A percentile compares a stretch with the other conserved stretches of the same genome.
phyloP scores from a whole-genome alignment of 2,888 invertebrate genomes.

The Dioctria linearis region DNA sequence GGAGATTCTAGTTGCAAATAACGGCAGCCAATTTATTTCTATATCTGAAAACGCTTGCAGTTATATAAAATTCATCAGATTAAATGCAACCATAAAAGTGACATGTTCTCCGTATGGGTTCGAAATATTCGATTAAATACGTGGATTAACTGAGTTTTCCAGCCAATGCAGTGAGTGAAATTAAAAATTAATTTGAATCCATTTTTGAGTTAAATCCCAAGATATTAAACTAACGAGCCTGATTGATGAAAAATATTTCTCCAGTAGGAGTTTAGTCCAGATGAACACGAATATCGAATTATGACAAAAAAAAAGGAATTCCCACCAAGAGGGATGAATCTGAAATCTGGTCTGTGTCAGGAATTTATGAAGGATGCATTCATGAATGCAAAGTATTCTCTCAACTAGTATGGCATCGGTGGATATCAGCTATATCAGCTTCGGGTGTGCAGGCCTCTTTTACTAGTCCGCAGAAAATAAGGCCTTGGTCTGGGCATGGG shows the following conservation, averaged over 20 bases:
- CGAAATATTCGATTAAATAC: constrained; percentile 38
- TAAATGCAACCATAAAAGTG: background rate
- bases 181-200: constrained; percentile 50
- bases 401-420: constrained; percentile 14
- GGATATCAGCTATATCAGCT: background rate
- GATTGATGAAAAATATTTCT: constrained; percentile 42
- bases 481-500: constrained; percentile 26
- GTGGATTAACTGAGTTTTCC: constrained; percentile 28
- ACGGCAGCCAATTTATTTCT: too few species aligned
- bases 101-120: too few species aligned
- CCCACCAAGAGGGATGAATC: constrained; percentile 35
- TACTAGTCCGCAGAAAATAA: constrained; percentile 27
- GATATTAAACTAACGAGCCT: constrained; percentile 41
- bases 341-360: constrained; percentile 50
- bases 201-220: constrained; percentile 37
- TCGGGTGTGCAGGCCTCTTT: constrained; percentile 26
- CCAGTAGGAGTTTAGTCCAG: background rate
- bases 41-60: background rate
- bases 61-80: background rate
- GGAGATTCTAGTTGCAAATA: too few species aligned
- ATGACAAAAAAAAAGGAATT: constrained; percentile 8
- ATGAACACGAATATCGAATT: background rate
- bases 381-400: constrained; percentile 46
- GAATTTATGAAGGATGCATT: constrained; percentile 54
- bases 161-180: constrained; percentile 19